These are phyloP conservation scores for Artibeus jamaicensis DNA, from an alignment of 2,797 vertebrate species.

Conservation along the genomic window DNA sequence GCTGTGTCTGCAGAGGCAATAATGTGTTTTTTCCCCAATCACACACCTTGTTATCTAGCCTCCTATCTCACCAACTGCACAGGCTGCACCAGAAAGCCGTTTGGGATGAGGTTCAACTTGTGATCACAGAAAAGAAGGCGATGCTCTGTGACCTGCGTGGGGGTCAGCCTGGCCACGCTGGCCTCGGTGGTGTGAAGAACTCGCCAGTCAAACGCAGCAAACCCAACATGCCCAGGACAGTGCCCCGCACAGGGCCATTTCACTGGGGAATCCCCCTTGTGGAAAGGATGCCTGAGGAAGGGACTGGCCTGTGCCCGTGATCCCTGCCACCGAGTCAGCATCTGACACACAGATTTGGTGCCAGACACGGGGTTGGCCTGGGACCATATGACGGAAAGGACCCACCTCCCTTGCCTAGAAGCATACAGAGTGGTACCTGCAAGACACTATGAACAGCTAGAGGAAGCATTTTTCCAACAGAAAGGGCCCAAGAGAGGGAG, in stretches of 20 bases:
- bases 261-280: background rate
- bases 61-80: background rate
- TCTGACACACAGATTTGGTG: fast-evolving
- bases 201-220: background rate
- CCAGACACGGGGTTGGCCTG: background rate
- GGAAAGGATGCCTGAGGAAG: background rate
- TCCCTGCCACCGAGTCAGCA: background rate
- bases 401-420: background rate
- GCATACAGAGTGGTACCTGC: fast-evolving
- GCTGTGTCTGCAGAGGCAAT: background rate
- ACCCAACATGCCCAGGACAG: background rate
- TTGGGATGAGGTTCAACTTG: background rate
- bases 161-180: background rate
- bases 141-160: background rate
- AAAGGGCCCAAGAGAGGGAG: background rate
- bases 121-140: conserved; percentile 20
- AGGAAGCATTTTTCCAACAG: background rate
- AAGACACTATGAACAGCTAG: background rate
- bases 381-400: fast-evolving
- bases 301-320: background rate
- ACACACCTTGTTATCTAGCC: background rate
- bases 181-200: background rate
- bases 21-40: background rate
- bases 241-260: background rate
- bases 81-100: background rate